Conservation (phyloP, 2,888 invertebrate species). For the Idaea aversata region DNA sequence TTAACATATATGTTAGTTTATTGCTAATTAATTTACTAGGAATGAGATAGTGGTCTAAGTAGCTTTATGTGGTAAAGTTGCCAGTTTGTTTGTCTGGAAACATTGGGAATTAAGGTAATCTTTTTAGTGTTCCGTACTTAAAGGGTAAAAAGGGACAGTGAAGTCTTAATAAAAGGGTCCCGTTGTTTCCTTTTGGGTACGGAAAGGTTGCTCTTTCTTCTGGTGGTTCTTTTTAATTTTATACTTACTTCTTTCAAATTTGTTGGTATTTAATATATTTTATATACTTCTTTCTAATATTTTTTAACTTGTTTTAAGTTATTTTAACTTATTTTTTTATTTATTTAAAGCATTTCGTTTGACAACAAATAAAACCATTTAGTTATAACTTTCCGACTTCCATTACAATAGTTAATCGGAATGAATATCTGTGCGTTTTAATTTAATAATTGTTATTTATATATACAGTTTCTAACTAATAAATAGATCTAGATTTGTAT, state of each 20-base stretch:
- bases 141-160: no score
- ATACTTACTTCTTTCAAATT: no score
- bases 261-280: no score
- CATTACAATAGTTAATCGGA: background rate
- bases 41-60: background rate
- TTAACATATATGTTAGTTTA: conserved; percentile 16
- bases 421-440: background rate
- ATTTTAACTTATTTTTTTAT: background rate
- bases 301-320: no score
- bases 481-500: background rate
- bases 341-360: background rate
- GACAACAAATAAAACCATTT: background rate
- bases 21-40: background rate
- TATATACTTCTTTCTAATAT: no score
- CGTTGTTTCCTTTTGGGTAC: no score
- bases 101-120: no score
- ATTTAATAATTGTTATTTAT: background rate
- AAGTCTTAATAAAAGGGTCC: no score
- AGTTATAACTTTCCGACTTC: background rate
- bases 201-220: no score
- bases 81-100: background rate
- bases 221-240: no score
- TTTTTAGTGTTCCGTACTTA: no score
- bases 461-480: background rate
- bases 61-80: background rate